These are phyloP conservation scores for Ephialtes manifestator DNA, from an alignment of 2,888 invertebrate species.

Conservation along the genomic window DNA sequence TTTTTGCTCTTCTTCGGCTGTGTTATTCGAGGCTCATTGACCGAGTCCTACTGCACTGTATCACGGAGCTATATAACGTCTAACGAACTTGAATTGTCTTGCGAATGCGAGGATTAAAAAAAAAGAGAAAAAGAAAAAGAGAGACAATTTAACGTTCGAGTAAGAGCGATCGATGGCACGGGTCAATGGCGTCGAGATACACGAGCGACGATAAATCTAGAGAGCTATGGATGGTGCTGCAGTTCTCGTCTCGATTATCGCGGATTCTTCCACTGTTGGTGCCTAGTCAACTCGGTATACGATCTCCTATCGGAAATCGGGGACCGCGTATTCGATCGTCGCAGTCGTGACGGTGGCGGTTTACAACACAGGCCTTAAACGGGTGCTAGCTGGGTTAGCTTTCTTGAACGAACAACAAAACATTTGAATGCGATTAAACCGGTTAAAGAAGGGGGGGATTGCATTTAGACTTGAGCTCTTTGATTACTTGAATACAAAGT, in stretches of 20 bases:
- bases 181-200: conserved; percentile 62
- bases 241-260: conserved; percentile 56
- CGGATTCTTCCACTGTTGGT: conserved; percentile 45
- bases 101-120: conserved; percentile 7
- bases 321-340: conserved; percentile 42
- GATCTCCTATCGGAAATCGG: conserved; percentile 13
- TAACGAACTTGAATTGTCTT: conserved; percentile 44
- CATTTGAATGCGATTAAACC: conserved; percentile 77
- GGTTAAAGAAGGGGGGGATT: conserved; percentile 10
- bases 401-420: conserved; percentile 72
- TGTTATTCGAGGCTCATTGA: not conserved
- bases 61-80: not conserved
- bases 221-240: conserved; percentile 36
- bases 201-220: conserved; percentile 68
- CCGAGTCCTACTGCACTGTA: conserved; percentile 3
- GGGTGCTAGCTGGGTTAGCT: conserved; percentile 25
- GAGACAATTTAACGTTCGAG: conserved; percentile 25
- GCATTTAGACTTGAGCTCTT: not conserved
- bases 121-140: conserved; percentile 7
- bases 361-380: conserved; percentile 45
- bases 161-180: conserved; percentile 54
- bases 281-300: conserved; percentile 10
- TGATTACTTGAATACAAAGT: not conserved
- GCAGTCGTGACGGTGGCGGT: conserved; percentile 21
- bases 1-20: not conserved